Conservation (phyloP, 2,797 vertebrate genomes). For the Alosa sapidissima region DNA sequence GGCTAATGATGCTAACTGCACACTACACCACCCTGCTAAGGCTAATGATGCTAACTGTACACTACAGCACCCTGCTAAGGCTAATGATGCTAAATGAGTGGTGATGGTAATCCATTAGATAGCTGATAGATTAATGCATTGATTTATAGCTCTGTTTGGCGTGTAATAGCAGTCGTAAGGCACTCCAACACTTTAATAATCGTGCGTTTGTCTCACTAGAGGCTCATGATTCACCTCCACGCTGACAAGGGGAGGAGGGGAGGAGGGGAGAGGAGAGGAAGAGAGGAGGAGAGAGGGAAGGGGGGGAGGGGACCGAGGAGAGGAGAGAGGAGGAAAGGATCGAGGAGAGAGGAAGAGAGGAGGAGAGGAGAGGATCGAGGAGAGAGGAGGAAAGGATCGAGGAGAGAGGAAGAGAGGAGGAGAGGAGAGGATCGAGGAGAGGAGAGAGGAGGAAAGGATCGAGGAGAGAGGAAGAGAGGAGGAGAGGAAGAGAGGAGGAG, state of each 20-base stretch:
- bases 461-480: conserved; percentile 18
- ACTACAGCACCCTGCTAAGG: too few species aligned
- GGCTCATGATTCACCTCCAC: neutral
- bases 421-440: conserved; percentile 2
- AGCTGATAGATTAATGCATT: too few species aligned
- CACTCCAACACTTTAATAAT: neutral
- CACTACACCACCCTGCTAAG: too few species aligned
- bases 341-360: neutral
- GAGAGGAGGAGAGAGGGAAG: neutral
- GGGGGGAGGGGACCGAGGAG: conserved; percentile 10
- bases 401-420: neutral
- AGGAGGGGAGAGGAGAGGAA: neutral
- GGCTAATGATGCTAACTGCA: too few species aligned
- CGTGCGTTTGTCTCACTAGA: too few species aligned
- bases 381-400: conserved; percentile 5
- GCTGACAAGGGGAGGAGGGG: neutral
- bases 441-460: conserved; percentile 23
- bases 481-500: conserved; percentile 12
- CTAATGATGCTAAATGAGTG: too few species aligned
- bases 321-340: neutral
- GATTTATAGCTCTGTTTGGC: too few species aligned
- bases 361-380: conserved; percentile 30
- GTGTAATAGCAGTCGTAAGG: too few species aligned
- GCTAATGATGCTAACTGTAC: too few species aligned
- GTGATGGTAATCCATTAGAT: too few species aligned